These are phyloP conservation scores for Microchirus variegatus DNA, from an alignment of 2,797 vertebrate genomes.

Conservation along the genomic window DNA sequence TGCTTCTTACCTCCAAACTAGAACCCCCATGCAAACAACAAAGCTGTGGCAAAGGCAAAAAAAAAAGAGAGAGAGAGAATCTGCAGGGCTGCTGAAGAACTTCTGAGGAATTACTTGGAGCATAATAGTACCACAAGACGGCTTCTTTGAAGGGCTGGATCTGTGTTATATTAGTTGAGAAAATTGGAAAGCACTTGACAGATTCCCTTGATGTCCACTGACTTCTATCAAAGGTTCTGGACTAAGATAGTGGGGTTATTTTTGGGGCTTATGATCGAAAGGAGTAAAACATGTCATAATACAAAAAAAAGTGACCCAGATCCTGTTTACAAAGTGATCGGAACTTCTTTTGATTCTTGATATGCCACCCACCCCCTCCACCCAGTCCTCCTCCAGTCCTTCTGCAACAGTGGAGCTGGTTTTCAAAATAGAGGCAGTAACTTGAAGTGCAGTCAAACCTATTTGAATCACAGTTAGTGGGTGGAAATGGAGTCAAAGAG, in stretches of 20 bases:
- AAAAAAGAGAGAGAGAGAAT: conserved; percentile 60
- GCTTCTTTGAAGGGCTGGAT: conserved; percentile 76
- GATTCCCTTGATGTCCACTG: conserved; percentile 83
- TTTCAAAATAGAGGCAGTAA: conserved; percentile 24
- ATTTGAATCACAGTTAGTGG: conserved; percentile 54
- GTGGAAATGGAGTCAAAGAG: conserved; percentile 50
- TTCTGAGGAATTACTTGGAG: conserved; percentile 38
- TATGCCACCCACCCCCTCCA: no score
- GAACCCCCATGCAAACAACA: conserved; percentile 29
- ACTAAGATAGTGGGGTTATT: conserved; percentile 82
- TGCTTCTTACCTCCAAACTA: conserved; percentile 17
- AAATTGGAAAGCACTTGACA: conserved; percentile 83
- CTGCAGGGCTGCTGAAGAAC: conserved; percentile 53
- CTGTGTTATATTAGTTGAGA: conserved; percentile 79
- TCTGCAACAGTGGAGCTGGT: conserved; percentile 30
- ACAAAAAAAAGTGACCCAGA: no score
- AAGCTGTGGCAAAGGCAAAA: conserved; percentile 18
- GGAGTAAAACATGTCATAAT: no score
- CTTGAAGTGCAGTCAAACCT: conserved; percentile 31
- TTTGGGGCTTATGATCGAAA: conserved; percentile 66
- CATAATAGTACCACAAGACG: conserved; percentile 55
- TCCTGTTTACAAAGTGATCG: no score
- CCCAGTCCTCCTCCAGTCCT: neutral
- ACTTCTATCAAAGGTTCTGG: conserved; percentile 83
- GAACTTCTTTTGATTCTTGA: no score